Percentiles rank a stretch among this genome's conserved stretches.
phyloP scores from a whole-genome alignment of 2,113 vertebrate species.

The Nycticryphes semicollaris region DNA sequence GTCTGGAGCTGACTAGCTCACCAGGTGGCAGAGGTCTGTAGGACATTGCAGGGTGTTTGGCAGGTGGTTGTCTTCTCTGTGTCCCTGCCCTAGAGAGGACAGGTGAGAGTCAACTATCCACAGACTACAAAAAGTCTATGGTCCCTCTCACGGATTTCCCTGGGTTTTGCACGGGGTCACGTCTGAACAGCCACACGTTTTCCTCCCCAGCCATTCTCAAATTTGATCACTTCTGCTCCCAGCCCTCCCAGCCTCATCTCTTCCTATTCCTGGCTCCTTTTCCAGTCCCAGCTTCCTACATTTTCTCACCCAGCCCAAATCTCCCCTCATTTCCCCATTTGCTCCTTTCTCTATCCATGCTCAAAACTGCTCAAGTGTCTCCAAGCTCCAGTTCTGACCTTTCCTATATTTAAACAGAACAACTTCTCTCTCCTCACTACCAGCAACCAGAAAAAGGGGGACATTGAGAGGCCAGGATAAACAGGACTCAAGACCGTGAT shows the following conservation, averaged over 20 bases:
- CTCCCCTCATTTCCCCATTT: neutral
- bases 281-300: neutral
- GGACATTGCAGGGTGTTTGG: neutral
- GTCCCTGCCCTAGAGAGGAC: neutral
- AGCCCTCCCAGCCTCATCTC: neutral
- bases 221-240: neutral
- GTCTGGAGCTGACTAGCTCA: neutral
- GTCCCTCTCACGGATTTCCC: neutral
- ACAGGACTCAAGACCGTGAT: neutral
- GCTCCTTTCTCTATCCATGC: neutral
- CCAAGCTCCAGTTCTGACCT: neutral
- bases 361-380: neutral
- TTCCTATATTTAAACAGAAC: neutral
- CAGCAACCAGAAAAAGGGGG: neutral
- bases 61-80: neutral
- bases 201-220: neutral
- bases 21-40: neutral
- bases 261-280: neutral
- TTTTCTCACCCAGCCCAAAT: neutral
- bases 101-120: neutral
- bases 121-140: neutral
- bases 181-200: rapidly evolving
- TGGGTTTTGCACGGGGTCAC: neutral
- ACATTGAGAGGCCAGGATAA: neutral
- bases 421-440: neutral